Conservation (phyloP, 2,888 invertebrate genomes). For the Lydus trimaculatus region DNA sequence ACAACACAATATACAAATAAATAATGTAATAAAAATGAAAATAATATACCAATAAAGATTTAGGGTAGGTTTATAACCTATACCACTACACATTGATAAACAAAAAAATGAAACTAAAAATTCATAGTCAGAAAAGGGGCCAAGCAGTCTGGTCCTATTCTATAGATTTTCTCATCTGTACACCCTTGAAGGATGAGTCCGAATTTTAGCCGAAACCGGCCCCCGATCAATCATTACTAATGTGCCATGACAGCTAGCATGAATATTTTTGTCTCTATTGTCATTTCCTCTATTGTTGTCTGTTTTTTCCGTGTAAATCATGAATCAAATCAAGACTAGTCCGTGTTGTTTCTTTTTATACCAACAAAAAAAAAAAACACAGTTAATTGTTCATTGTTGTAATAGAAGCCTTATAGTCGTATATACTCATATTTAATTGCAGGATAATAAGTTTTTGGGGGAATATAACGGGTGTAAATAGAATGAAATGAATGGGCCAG, state of each 20-base stretch:
- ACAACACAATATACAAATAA: background rate
- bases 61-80: background rate
- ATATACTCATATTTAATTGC: background rate
- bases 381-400: background rate
- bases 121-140: conserved; percentile 53
- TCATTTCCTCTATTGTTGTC: conserved; percentile 60
- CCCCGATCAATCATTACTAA: conserved; percentile 61
- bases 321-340: conserved; percentile 12
- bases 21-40: conserved; percentile 3
- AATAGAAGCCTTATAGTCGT: background rate
- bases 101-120: conserved; percentile 57
- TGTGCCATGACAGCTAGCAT: conserved; percentile 62
- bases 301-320: conserved; percentile 12
- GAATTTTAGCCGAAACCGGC: conserved; percentile 39
- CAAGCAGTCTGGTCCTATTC: conserved; percentile 53
- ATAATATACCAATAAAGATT: conserved; percentile 4
- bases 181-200: conserved; percentile 4
- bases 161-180: background rate
- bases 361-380: too few species aligned
- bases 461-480: background rate
- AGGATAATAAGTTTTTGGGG: background rate
- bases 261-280: conserved; percentile 59
- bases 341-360: background rate
- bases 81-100: background rate
- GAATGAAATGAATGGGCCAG: conserved; percentile 6